Evolutionary conservation across 2,797 vertebrate species (phyloP), one percentile per base, ranked within the genome.

Genomic region (Aphelocoma californica): DNA sequence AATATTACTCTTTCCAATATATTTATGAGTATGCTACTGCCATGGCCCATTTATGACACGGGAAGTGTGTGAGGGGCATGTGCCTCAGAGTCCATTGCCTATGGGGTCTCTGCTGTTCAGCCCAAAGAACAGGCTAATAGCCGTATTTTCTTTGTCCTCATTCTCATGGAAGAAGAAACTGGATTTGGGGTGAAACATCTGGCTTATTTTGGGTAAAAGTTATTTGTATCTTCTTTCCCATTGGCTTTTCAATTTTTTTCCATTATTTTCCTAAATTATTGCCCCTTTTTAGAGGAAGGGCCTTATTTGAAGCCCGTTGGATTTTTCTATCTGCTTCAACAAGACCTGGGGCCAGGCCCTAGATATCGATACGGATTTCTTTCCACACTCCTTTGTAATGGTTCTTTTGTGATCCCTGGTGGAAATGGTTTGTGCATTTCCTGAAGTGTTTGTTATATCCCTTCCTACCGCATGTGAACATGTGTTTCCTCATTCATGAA

Each of bases 171-270:
- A 97, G 95, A 45, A 91, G 89, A 96, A 94, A 97, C 83, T 94
- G 50, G 81, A 96, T 93, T 90, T 94, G 91, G 97, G 90, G 81
- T 94, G 87, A 95, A 97, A 96, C 94, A 97, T 92, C 84, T 97
- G 94, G 74, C 93, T 95, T 96, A 82, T 93, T 97, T 96, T 89
- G 89, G 81, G 74, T 72, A 83, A 88, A 86, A 74, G 81, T 95
- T 85, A 81, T 95, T 96, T 95, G 69, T 96, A 77, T 74, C 62
- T 92, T 91, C 74, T 78, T 95, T 92, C 31, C 25, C 29, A 51
- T 78, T 74, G 57, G 61, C 79, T 92, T 93, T 78, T 88, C 84
- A 58, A 8, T 56, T 69, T 77, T 94, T 88, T 72, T 29, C 56
- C 65, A 50, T 83, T 77, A 58, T 40, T 88, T 82, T 54, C 29